phyloP scores from a whole-genome alignment of 1,140 invertebrate genomes.

The Drosophila persimilis region DNA sequence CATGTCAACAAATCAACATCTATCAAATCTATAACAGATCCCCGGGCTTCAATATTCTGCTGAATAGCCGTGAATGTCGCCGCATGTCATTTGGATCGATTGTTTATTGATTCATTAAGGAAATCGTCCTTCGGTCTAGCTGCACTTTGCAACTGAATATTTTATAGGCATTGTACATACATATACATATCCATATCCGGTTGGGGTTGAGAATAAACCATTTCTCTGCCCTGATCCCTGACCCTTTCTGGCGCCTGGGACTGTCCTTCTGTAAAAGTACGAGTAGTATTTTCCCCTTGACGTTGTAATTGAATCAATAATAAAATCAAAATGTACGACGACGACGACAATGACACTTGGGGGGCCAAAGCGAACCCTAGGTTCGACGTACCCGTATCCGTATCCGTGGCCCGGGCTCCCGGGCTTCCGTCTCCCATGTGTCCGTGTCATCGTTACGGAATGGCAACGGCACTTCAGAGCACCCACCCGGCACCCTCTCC shows the following conservation, averaged over 20 bases:
- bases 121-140: slow-evolving; percentile 4
- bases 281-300: slow-evolving; percentile 47
- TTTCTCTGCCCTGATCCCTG: slow-evolving; percentile 8
- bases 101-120: slow-evolving; percentile 31
- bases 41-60: no score
- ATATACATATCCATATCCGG: no score
- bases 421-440: background rate
- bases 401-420: slow-evolving; percentile 2
- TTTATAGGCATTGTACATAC: slow-evolving; percentile 8
- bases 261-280: no score
- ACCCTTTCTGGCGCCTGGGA: slow-evolving; percentile 8
- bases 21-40: slow-evolving; percentile 40
- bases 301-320: slow-evolving; percentile 77
- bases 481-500: slow-evolving; percentile 6
- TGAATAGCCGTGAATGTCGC: no score
- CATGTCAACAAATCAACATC: slow-evolving; percentile 51
- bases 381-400: no score
- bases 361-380: background rate
- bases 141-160: slow-evolving; percentile 17
- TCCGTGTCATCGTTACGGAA: slow-evolving; percentile 47
- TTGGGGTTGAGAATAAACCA: no score
- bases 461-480: slow-evolving; percentile 22
- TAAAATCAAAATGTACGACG: slow-evolving; percentile 67
- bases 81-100: background rate
- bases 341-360: slow-evolving; percentile 52